Evolutionary conservation across 2,888 invertebrate genomes (phyloP).

Genomic region (Eueremaeus valkanovi): DNA sequence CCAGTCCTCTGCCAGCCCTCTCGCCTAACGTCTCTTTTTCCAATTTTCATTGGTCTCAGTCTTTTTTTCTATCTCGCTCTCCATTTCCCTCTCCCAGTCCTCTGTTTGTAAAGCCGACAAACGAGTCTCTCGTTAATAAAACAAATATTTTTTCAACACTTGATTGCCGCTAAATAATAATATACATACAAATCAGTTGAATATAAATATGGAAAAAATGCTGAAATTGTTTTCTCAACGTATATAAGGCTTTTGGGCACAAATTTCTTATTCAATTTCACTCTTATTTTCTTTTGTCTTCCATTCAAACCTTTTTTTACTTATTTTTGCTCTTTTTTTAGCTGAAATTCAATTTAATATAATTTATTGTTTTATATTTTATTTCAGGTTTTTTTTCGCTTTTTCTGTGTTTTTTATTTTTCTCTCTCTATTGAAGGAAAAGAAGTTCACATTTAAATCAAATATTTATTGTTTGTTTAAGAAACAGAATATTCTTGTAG

Average conservation of each 20-base stretch:
- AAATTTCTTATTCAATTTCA: too few relatives aligned
- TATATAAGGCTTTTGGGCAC: too few relatives aligned
- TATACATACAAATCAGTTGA: slow-evolving; percentile 14
- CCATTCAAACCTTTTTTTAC: neutral
- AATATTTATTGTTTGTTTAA: too few relatives aligned
- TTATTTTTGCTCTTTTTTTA: neutral
- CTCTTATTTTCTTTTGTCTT: neutral
- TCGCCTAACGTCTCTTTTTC: neutral
- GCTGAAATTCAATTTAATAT: neutral
- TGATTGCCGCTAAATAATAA: slow-evolving; percentile 29
- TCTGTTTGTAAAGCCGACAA: neutral
- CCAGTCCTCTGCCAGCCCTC: neutral
- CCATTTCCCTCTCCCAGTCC: neutral
- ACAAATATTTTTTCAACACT: slow-evolving; percentile 34
- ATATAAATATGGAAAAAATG: too few relatives aligned
- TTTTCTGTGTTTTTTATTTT: neutral
- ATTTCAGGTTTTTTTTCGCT: too few relatives aligned
- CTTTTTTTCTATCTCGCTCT: neutral
- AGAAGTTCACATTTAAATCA: too few relatives aligned
- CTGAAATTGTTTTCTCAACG: neutral
- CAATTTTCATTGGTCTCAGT: neutral
- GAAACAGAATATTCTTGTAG: neutral
- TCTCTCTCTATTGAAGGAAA: too few relatives aligned
- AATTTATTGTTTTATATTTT: neutral
- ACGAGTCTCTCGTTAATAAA: slow-evolving; percentile 34